phyloP scores from a whole-genome alignment of 2,888 invertebrate genomes.

The Carcina quercana region DNA sequence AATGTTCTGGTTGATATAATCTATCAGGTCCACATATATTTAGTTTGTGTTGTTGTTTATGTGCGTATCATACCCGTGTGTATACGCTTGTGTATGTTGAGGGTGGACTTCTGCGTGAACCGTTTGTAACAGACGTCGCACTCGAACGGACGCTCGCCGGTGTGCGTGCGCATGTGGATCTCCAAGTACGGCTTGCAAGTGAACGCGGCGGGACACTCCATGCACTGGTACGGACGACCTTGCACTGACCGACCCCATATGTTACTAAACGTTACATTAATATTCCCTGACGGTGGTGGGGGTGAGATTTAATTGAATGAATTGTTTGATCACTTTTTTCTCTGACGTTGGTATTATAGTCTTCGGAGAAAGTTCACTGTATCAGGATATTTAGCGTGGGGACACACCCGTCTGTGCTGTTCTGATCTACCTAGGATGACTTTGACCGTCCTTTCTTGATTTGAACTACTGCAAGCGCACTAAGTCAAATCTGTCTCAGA shows the following conservation, averaged over 20 bases:
- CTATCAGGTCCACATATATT: too few relatives aligned
- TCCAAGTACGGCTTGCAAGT: slow-evolving; percentile 77
- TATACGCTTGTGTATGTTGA: slow-evolving; percentile 75
- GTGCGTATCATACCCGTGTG: slow-evolving; percentile 75
- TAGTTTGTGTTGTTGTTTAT: too few relatives aligned
- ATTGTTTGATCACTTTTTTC: neutral
- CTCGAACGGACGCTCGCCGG: slow-evolving; percentile 72
- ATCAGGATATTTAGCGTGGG: too few relatives aligned
- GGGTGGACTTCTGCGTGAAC: slow-evolving; percentile 75
- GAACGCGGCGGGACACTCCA: slow-evolving; percentile 75
- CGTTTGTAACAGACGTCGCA: slow-evolving; percentile 75
- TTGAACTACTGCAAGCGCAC: too few relatives aligned
- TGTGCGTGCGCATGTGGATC: slow-evolving; percentile 78
- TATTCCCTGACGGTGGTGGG: neutral
- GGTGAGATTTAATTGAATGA: neutral
- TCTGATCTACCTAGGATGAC: too few relatives aligned
- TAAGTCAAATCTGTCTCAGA: too few relatives aligned
- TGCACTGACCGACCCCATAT: slow-evolving; percentile 47
- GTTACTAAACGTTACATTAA: neutral
- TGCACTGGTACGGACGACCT: slow-evolving; percentile 73
- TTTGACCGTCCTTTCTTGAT: too few relatives aligned
- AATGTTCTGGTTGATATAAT: too few relatives aligned
- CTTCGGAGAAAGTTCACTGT: too few relatives aligned
- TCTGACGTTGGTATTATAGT: too few relatives aligned
- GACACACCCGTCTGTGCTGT: too few relatives aligned